Percentiles rank a stretch among this genome's conserved stretches.
Conservation (phyloP, 2,888 invertebrate genomes). For the Chesias legatella region DNA sequence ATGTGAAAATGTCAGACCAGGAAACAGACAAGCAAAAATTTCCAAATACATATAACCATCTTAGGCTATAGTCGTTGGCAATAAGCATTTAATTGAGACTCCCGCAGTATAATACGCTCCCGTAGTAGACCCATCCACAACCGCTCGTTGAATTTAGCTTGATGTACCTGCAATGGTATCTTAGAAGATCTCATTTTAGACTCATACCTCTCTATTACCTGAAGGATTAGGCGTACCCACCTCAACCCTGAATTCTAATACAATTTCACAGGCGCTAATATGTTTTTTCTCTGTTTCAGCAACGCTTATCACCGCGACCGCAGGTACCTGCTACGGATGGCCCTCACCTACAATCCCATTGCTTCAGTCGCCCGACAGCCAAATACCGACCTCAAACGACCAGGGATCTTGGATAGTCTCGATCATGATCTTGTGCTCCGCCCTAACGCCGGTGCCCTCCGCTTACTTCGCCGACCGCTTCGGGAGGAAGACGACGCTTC, state of each 20-base stretch:
- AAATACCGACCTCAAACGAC: conserved; percentile 69
- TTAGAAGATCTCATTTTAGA: no score
- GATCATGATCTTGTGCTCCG: conserved; percentile 83
- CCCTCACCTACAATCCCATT: conserved; percentile 81
- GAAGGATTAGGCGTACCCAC: no score
- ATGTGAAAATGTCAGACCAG: not conserved
- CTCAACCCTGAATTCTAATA: no score
- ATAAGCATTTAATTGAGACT: no score
- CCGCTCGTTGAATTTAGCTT: no score
- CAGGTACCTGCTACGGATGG: conserved; percentile 81
- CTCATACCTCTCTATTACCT: no score
- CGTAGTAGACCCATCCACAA: no score
- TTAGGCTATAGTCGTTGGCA: no score
- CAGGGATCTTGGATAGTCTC: conserved; percentile 83
- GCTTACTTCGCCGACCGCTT: conserved; percentile 82
- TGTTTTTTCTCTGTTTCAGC: conserved; percentile 57
- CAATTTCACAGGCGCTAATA: conserved; percentile 4
- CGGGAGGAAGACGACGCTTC: conserved; percentile 84
- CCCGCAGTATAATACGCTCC: no score
- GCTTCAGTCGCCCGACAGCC: conserved; percentile 64
- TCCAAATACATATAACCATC: no score
- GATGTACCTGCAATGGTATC: no score
- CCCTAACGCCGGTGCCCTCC: conserved; percentile 81
- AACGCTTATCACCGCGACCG: conserved; percentile 76
- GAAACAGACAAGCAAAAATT: no score